These are phyloP conservation scores for Rhyacophila evoluta DNA, from an alignment of 2,888 invertebrate species.

Conservation along the genomic window DNA sequence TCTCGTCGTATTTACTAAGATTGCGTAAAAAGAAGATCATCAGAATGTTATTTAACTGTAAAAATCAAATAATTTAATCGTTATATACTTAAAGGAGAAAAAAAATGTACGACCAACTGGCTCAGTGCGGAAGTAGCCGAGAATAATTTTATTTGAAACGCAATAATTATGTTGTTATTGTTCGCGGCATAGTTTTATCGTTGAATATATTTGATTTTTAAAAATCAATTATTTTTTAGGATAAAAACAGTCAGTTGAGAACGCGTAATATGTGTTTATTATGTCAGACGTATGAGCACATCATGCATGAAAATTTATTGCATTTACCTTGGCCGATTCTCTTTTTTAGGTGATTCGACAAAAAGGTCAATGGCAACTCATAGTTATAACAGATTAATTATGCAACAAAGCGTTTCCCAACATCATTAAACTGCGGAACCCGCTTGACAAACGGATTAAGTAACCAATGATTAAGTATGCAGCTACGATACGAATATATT, in stretches of 20 bases:
- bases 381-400: not conserved
- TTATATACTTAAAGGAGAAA: no score
- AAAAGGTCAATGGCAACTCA: constrained; percentile 27
- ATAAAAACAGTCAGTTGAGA: not conserved
- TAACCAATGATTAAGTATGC: no score
- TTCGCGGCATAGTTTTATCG: no score
- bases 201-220: not conserved
- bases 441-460: not conserved
- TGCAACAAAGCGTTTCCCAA: not conserved
- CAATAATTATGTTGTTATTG: no score
- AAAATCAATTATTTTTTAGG: no score
- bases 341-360: constrained; percentile 7
- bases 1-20: not conserved
- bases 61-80: no score
- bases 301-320: constrained; percentile 12
- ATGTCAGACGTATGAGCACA: not conserved
- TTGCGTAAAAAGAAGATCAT: no score
- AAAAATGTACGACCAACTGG: not conserved
- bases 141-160: no score
- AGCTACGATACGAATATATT: no score
- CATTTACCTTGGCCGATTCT: constrained; percentile 23
- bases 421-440: not conserved
- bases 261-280: not conserved
- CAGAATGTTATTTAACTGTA: no score
- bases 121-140: not conserved